Evolutionary conservation across 2,797 vertebrate genomes (phyloP).

Genomic region (Lacerta agilis): DNA sequence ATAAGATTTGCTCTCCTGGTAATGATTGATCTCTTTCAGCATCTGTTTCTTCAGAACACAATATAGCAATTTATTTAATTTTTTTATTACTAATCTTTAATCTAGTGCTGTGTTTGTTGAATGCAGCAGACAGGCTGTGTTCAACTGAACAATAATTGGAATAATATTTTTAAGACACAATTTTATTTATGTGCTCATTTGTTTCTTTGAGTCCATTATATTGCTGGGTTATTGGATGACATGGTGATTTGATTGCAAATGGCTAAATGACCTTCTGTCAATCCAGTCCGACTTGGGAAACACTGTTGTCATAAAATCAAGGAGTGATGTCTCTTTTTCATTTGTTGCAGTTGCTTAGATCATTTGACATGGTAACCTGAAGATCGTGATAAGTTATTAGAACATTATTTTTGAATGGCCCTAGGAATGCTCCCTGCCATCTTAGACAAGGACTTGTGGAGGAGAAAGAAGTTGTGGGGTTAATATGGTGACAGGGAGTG

Average conservation of each 20-base stretch:
- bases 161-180: not conserved
- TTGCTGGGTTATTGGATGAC: not conserved
- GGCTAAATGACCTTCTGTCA: not conserved
- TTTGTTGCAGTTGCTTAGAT: not conserved
- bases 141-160: not conserved
- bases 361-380: not conserved
- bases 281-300: too few species aligned
- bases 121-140: not conserved
- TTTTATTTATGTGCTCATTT: not conserved
- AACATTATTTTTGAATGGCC: not conserved
- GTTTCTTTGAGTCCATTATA: not conserved
- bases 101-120: not conserved
- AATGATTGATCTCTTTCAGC: not conserved
- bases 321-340: not conserved
- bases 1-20: not conserved
- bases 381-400: not conserved
- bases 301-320: not conserved
- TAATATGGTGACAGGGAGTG: too few species aligned
- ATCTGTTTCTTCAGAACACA: not conserved
- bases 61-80: not conserved
- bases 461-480: not conserved
- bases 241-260: not conserved
- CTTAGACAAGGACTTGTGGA: not conserved
- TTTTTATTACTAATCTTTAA: not conserved
- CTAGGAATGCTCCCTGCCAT: not conserved